Evolutionary conservation across 2,888 invertebrate species (phyloP), one percentile per base, ranked within the genome.

Genomic region (Drymonia ruficornis): DNA sequence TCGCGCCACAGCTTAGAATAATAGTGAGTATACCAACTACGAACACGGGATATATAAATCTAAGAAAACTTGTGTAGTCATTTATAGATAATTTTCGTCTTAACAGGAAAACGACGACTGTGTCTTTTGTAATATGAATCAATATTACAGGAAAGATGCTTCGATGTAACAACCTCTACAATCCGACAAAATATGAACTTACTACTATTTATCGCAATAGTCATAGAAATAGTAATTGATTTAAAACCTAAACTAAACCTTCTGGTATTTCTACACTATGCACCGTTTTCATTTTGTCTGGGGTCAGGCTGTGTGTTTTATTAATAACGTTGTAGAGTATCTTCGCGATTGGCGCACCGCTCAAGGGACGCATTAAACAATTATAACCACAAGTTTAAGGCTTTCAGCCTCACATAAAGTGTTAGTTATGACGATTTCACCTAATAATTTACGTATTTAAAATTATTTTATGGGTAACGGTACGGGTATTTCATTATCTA

Each of bases 291-390:
- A 7, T 55, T 56, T 56, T 59, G 65, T 63, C 68, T 63, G 67
- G 62, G 74, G 74, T 76, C 75, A 71, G 29, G 12, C 56, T 77
- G 77, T 81, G 72, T 79, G 72, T 80, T 80, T 80, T 80, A 78
- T 78, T 78, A 77, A 81, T 77, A 76, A 80, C 70, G 74, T 74
- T 77, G 76, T 77, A 70, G 65, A 61, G 53, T 62, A 49, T 55
- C 64, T 62, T 61, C 53, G 58, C 68, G 69, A 72, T 74, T 68
- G 65, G 71, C 72, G 63, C 51, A 63, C 63, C 65, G 61, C 66
- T 66, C 64, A 66, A 49, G 60, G 57, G 63, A 69, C 64, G 62
- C 67, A 69, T 70, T 71, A 64, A 65, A 73, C 63, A 67, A 72
- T 72, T 72, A 70, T 70, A 68, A 63, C 59, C 58, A 59, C 58